Evolutionary conservation across 2,113 vertebrate species (phyloP).

Genomic region (Isichthys henryi): DNA sequence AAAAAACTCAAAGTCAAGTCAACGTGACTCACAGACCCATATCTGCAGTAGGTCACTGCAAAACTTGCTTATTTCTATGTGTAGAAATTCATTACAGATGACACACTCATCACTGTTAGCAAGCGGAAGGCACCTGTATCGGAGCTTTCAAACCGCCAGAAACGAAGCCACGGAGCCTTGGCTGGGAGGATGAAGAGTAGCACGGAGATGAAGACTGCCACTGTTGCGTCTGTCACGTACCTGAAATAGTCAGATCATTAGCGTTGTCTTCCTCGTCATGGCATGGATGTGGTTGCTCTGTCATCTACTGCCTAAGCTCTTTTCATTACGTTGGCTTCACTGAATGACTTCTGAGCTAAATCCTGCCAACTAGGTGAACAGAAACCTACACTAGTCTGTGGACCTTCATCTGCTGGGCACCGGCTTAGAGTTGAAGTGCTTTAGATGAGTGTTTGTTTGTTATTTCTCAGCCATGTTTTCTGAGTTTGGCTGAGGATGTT

Average conservation of each 20-base stretch:
- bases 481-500: not conserved
- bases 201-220: constrained; percentile 66
- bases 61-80: not conserved
- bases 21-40: not conserved
- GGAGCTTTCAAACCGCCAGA: constrained; percentile 42
- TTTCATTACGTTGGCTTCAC: not conserved
- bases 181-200: constrained; percentile 82
- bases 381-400: not conserved
- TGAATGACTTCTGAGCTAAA: not conserved
- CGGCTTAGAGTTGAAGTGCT: not conserved
- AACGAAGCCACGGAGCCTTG: constrained; percentile 63
- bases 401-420: not conserved
- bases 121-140: constrained; percentile 39
- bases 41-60: not conserved
- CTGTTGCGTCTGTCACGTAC: constrained; percentile 76
- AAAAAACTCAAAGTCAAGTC: not conserved
- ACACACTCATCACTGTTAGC: not conserved
- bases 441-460: not conserved
- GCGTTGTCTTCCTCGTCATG: not conserved
- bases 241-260: constrained; percentile 46
- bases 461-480: not conserved
- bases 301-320: not conserved
- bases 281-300: not conserved
- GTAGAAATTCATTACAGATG: not conserved
- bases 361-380: not conserved